Conservation (phyloP, 2,797 vertebrate genomes). For the Peromyscus aztecus region DNA sequence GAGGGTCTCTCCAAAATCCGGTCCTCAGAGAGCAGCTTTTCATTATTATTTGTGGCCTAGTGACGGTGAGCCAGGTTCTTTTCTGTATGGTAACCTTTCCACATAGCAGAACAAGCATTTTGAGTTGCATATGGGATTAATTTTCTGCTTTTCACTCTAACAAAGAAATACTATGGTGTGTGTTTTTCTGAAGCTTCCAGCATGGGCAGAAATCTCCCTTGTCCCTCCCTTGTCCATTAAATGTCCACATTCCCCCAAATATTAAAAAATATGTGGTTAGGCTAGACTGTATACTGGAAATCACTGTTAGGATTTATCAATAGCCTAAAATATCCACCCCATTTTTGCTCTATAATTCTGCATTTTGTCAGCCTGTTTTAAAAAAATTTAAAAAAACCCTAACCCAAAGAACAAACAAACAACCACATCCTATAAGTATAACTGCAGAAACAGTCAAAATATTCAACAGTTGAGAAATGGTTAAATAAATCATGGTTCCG, state of each 20-base stretch:
- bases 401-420: not conserved
- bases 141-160: slow-evolving; percentile 47
- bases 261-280: not conserved
- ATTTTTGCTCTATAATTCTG: not conserved
- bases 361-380: slow-evolving; percentile 17
- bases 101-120: slow-evolving; percentile 31
- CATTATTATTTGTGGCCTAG: not conserved
- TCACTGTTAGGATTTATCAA: not conserved
- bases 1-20: not conserved
- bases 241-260: not conserved
- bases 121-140: not conserved
- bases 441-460: not conserved
- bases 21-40: not conserved
- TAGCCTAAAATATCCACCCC: not conserved
- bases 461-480: slow-evolving; percentile 35
- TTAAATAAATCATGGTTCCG: slow-evolving; percentile 62
- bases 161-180: not conserved
- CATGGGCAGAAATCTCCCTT: not conserved
- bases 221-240: not conserved
- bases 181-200: not conserved
- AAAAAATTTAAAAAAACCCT: slow-evolving; percentile 1
- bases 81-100: not conserved
- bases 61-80: slow-evolving; percentile 1
- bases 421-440: not conserved
- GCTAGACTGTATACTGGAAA: not conserved